phyloP scores from a whole-genome alignment of 1,140 invertebrate genomes.

The Drosophila parvula region DNA sequence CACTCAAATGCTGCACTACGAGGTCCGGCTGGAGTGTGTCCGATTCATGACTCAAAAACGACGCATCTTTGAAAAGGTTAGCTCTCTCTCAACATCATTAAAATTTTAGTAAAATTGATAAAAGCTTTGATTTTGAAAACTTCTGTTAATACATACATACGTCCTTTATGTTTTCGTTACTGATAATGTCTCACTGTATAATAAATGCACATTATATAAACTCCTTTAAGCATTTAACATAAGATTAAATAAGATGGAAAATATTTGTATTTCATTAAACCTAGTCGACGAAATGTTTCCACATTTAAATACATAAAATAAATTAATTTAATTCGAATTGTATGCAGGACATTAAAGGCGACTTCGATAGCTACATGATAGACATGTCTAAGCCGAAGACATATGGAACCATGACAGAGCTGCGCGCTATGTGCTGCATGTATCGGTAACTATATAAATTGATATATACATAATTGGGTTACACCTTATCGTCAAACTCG shows the following conservation, averaged over 20 bases:
- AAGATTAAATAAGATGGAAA: too few species aligned
- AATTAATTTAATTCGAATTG: too few species aligned
- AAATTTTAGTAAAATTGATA: background rate
- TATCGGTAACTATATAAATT: constrained; percentile 86
- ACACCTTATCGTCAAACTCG: background rate
- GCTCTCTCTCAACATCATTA: background rate
- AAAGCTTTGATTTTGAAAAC: background rate
- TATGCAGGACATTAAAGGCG: constrained; percentile 72
- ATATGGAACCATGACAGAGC: constrained; percentile 88
- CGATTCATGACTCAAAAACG: constrained; percentile 88
- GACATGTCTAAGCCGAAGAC: constrained; percentile 89
- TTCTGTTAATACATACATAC: background rate
- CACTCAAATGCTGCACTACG: constrained; percentile 90
- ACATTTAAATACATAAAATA: too few species aligned
- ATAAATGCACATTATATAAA: too few species aligned
- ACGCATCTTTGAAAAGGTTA: constrained; percentile 85
- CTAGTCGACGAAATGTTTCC: too few species aligned
- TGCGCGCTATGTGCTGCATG: constrained; percentile 88
- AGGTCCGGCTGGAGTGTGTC: constrained; percentile 89
- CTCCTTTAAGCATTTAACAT: too few species aligned
- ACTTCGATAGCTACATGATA: constrained; percentile 88
- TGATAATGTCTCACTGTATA: background rate
- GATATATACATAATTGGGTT: background rate
- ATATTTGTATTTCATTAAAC: too few species aligned
- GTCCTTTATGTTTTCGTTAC: background rate